Evolutionary conservation across 2,797 vertebrate genomes (phyloP).

Genomic region (Vultur gryphus): DNA sequence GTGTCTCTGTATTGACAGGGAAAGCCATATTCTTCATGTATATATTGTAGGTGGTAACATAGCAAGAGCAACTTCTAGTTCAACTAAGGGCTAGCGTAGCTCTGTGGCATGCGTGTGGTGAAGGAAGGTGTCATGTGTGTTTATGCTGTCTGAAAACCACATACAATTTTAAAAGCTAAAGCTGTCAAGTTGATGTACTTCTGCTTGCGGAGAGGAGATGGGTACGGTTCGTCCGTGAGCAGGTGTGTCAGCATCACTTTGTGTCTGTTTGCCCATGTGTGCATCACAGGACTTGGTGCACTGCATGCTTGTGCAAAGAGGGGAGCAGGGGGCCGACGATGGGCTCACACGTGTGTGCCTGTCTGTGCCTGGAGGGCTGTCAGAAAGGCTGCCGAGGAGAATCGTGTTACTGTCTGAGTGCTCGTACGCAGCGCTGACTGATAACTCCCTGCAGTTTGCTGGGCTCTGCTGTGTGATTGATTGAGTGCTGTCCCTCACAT

Average conservation of each 20-base stretch:
- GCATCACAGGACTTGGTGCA: not conserved
- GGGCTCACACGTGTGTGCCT: not conserved
- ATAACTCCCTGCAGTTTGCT: not conserved
- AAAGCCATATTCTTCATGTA: not conserved
- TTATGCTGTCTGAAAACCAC: rapidly evolving
- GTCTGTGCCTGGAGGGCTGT: not conserved
- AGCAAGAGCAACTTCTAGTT: not conserved
- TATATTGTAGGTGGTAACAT: not conserved
- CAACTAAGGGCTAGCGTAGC: not conserved
- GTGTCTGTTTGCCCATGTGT: rapidly evolving
- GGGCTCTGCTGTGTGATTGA: not conserved
- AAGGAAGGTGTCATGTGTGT: not conserved
- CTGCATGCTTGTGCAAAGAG: not conserved
- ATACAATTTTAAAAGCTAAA: not conserved
- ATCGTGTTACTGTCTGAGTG: not conserved
- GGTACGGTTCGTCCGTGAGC: rapidly evolving
- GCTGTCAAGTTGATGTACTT: not conserved
- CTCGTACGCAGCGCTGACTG: rapidly evolving
- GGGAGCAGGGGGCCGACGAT: rapidly evolving
- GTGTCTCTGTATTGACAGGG: not conserved
- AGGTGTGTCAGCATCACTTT: not conserved
- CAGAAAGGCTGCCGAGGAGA: not conserved
- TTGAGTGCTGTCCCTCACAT: not conserved
- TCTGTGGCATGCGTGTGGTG: not conserved
- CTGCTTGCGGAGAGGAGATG: not conserved